Percentiles rank a stretch among this genome's conserved stretches.
These are phyloP conservation scores for Saccostrea echinata DNA, from an alignment of 1,140 invertebrate genomes.

Conservation along the genomic window DNA sequence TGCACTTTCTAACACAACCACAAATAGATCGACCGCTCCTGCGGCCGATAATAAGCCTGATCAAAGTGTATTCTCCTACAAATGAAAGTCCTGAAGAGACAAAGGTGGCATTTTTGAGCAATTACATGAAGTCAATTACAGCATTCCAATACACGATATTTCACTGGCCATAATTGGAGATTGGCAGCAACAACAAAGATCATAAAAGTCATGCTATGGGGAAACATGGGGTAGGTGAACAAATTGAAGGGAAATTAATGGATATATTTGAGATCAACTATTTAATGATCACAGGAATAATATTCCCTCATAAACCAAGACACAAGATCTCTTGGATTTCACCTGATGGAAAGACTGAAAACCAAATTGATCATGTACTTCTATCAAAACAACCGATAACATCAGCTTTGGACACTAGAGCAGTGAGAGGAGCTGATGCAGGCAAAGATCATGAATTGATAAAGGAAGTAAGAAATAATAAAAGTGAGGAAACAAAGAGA, in stretches of 20 bases:
- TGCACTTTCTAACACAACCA: no score
- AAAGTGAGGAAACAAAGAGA: no score
- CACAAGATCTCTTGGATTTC: no score
- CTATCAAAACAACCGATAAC: slow-evolving; percentile 49
- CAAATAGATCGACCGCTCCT: no score
- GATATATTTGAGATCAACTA: slow-evolving; percentile 49
- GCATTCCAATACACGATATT: slow-evolving; percentile 50
- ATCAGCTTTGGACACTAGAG: slow-evolving; percentile 45
- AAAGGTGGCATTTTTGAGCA: slow-evolving; percentile 61
- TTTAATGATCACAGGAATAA: slow-evolving; percentile 84
- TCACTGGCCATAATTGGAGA: slow-evolving; percentile 62
- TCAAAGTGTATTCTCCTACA: slow-evolving; percentile 56
- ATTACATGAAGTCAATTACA: slow-evolving; percentile 55
- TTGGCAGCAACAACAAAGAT: slow-evolving; percentile 54
- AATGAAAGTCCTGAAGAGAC: no score
- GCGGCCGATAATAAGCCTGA: slow-evolving; percentile 49
- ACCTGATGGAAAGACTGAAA: no score
- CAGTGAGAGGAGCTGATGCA: slow-evolving; percentile 48
- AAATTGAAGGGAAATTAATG: slow-evolving; percentile 47
- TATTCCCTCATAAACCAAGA: no score
- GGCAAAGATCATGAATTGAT: slow-evolving; percentile 45
- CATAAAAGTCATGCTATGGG: slow-evolving; percentile 60
- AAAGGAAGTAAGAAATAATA: no score
- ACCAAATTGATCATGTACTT: slow-evolving; percentile 55
- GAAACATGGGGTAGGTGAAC: slow-evolving; percentile 56